Percentiles rank a stretch among this genome's conserved stretches.
Conservation (phyloP, 2,888 invertebrate genomes). For the Scaptomyza cyrtandrae region DNA sequence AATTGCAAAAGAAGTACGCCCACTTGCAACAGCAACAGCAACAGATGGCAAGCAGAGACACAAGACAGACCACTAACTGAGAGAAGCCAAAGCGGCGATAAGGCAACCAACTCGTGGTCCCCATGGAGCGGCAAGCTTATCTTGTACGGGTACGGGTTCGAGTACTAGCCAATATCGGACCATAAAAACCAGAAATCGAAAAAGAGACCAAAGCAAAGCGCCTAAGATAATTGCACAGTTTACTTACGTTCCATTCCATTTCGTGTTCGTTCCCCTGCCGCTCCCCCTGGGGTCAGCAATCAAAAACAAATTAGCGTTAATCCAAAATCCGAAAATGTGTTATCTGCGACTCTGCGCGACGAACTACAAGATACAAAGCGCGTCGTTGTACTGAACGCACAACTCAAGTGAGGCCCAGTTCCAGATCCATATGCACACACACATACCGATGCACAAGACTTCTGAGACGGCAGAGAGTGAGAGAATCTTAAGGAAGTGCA, state of each 20-base stretch:
- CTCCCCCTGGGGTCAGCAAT: conserved; percentile 55
- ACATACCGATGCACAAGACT: conserved; percentile 45
- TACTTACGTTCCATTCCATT: conserved; percentile 57
- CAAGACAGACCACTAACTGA: conserved; percentile 24
- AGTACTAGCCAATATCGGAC: conserved; percentile 2
- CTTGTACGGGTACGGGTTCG: conserved; percentile 4
- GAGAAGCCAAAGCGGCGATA: conserved; percentile 32
- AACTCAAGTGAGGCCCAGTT: conserved; percentile 33
- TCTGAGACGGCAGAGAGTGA: conserved; percentile 50
- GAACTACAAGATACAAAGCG: conserved; percentile 70
- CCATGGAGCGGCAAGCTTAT: conserved; percentile 39
- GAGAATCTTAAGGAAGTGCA: conserved; percentile 39
- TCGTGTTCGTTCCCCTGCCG: conserved; percentile 3
- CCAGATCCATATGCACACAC: conserved; percentile 37
- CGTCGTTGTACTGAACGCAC: conserved; percentile 65
- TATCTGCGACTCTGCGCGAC: conserved; percentile 48
- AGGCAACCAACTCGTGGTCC: conserved; percentile 26
- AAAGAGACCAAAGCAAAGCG: conserved; percentile 52
- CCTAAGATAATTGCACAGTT: conserved; percentile 62
- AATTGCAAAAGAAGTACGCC: conserved; percentile 64
- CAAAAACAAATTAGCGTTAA: conserved; percentile 76
- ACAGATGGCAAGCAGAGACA: conserved; percentile 38
- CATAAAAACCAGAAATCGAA: conserved; percentile 30
- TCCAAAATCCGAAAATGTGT: conserved; percentile 43
- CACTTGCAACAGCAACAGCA: conserved; percentile 42